Evolutionary conservation across 2,888 invertebrate species (phyloP), one percentile per base, ranked within the genome.

Genomic region (Chloromyia formosa): DNA sequence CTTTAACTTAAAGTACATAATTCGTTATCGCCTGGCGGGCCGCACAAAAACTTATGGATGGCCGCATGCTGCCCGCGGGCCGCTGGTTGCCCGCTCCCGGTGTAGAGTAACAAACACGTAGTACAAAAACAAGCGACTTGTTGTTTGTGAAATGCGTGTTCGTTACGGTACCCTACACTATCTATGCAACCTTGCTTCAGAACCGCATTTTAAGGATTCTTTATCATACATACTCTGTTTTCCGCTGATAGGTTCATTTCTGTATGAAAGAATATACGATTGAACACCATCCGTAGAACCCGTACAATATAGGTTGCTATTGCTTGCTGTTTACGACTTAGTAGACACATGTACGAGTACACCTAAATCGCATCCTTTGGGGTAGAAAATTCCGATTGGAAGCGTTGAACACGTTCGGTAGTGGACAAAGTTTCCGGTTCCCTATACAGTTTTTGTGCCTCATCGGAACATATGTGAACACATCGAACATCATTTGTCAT

Each of bases 401-500:
- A 76, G 74, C 68, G 49, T 68, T 10, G 56, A 66, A 74, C 73
- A 75, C 75, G 75, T 75, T 76, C 56, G 60, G 54, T 58, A 69
- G 71, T 49, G 66, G 66, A 66, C 20, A 58, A 74, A 74, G 66
- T 66, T 74, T 74, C 58, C 5, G 74, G 56, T 49, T 64, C 27
- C 74, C n/a, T 64, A 14, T 20, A 66, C 22, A 66, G 77, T 75
- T 75, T 75, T 75, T 77, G 66, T 35, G 27, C 75, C 72, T 53
- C 72, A 61, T 75, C 58, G 40, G 66, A 61, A 77, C 75, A 77
- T 77, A 75, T 77, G 77, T 60, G 75, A 74, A 35, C 27, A 75
- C 68, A 75, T 73, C 75, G 74, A 74, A 74, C 72, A 77, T 77
- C 75, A 77, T 77, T 77, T 77, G 77, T 77, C 77, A 77, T 77